Evolutionary conservation across 2,888 invertebrate species (phyloP).

Genomic region (Leucophenga maculata): DNA sequence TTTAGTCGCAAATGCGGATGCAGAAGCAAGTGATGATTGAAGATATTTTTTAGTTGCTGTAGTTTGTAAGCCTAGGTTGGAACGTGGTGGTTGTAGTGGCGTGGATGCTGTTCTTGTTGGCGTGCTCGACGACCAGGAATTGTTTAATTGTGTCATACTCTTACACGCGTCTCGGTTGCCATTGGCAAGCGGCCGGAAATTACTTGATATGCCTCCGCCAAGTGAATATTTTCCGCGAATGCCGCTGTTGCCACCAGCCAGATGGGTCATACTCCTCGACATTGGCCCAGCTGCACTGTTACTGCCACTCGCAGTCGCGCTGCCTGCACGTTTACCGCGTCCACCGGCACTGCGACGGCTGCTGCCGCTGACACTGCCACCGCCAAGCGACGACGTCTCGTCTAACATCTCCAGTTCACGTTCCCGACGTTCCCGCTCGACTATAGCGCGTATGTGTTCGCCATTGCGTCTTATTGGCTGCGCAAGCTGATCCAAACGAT

Average conservation of each 20-base stretch:
- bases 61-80: slow-evolving; percentile 68
- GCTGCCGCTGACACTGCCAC: slow-evolving; percentile 45
- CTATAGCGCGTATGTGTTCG: slow-evolving; percentile 71
- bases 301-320: slow-evolving; percentile 44
- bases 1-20: slow-evolving; percentile 62
- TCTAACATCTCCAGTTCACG: slow-evolving; percentile 69
- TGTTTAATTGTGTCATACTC: slow-evolving; percentile 74
- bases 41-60: slow-evolving; percentile 72
- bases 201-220: slow-evolving; percentile 66
- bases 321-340: slow-evolving; percentile 38
- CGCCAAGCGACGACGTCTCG: slow-evolving; percentile 67
- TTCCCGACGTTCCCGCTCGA: slow-evolving; percentile 71
- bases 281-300: slow-evolving; percentile 68
- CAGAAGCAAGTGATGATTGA: slow-evolving; percentile 69
- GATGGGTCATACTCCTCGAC: slow-evolving; percentile 83
- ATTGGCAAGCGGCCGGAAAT: slow-evolving; percentile 69
- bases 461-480: slow-evolving; percentile 78
- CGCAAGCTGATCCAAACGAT: slow-evolving; percentile 89
- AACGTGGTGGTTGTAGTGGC: slow-evolving; percentile 64
- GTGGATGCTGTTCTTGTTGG: slow-evolving; percentile 47
- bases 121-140: slow-evolving; percentile 61
- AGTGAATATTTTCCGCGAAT: slow-evolving; percentile 58
- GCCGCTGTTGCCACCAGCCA: slow-evolving; percentile 66
- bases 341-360: slow-evolving; percentile 38
- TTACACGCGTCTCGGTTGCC: slow-evolving; percentile 71